Evolutionary conservation across 2,888 invertebrate species (phyloP).

Genomic region (Pyralis farinalis): DNA sequence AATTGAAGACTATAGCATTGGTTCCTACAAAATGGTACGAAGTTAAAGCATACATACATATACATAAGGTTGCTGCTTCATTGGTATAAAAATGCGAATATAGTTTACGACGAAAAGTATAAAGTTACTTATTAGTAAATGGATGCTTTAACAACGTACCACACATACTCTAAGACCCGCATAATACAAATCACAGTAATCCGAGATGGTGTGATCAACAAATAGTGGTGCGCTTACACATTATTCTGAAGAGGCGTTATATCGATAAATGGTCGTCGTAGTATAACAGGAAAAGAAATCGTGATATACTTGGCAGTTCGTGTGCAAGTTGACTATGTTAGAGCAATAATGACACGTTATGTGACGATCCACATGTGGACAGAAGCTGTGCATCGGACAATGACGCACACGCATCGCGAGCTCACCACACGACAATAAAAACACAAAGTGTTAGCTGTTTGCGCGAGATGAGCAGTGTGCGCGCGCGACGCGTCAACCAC

Average conservation of each 20-base stretch:
- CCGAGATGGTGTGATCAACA: not conserved
- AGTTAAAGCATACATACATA: too few species aligned
- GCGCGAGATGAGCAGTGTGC: conserved; percentile 7
- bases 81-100: too few species aligned
- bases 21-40: too few species aligned
- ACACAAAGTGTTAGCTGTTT: conserved; percentile 8
- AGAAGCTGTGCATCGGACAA: conserved; percentile 29
- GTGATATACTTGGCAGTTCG: not conserved
- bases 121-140: not conserved
- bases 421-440: conserved; percentile 5
- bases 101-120: not conserved
- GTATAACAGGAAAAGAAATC: conserved; percentile 2
- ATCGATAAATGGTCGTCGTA: not conserved
- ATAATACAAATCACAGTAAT: conserved; percentile 4
- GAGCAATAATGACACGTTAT: not conserved
- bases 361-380: conserved; percentile 30
- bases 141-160: not conserved
- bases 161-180: conserved; percentile 4
- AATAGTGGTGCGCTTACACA: not conserved
- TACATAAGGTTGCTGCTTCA: too few species aligned
- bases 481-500: not conserved
- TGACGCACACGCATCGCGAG: conserved; percentile 31
- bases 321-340: conserved; percentile 1
- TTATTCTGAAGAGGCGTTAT: not conserved
- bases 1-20: too few species aligned